Conservation (phyloP, 2,888 invertebrate genomes). For the Incurvaria masculella region DNA sequence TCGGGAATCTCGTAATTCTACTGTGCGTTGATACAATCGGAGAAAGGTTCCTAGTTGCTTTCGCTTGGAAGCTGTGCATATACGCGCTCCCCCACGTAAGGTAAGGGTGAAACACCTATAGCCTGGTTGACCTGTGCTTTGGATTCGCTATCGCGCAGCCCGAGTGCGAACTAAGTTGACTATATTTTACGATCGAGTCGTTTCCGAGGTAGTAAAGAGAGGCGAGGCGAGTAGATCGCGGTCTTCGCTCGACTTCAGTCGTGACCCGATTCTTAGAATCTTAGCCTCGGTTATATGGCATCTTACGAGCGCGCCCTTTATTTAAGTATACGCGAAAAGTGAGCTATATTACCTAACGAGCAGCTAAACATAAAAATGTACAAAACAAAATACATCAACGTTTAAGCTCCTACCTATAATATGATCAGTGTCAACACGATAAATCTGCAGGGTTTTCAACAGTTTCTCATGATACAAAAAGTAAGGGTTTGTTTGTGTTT, state of each 20-base stretch:
- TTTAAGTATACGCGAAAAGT: not conserved
- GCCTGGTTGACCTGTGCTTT: too few relatives aligned
- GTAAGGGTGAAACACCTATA: too few relatives aligned
- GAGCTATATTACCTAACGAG: conserved; percentile 1
- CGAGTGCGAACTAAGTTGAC: conserved; percentile 48
- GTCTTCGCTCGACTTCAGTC: conserved; percentile 16
- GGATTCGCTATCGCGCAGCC: conserved; percentile 17
- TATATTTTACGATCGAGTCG: conserved; percentile 47
- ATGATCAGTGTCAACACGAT: too few relatives aligned
- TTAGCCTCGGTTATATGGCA: not conserved
- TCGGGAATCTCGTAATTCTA: too few relatives aligned
- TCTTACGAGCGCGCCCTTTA: not conserved
- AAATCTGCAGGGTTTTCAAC: too few relatives aligned
- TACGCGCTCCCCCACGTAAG: too few relatives aligned
- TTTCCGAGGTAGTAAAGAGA: conserved; percentile 42
- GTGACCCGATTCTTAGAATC: conserved; percentile 26
- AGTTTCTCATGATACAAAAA: too few relatives aligned
- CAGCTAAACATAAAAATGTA: conserved; percentile 4
- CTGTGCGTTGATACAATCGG: too few relatives aligned
- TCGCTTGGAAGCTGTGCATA: too few relatives aligned
- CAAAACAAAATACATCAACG: conserved; percentile 11
- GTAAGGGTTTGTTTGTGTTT: too few relatives aligned
- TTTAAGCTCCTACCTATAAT: conserved; percentile 19
- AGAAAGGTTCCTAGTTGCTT: too few relatives aligned
- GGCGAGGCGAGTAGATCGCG: conserved; percentile 13